Evolutionary conservation across 2,113 vertebrate species (phyloP).

Genomic region (Passer domesticus): DNA sequence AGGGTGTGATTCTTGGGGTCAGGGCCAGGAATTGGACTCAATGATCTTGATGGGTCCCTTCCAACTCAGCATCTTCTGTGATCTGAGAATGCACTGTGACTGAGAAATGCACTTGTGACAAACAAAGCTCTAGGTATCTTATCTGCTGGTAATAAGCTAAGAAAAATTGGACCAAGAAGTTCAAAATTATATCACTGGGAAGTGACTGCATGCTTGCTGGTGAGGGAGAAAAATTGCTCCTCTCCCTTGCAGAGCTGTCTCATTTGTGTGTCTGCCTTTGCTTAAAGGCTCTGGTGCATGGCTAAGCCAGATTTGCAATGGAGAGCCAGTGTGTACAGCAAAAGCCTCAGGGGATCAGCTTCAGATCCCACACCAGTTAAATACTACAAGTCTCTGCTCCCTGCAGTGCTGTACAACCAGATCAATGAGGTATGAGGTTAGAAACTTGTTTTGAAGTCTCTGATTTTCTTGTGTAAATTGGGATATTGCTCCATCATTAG

Average conservation of each 20-base stretch:
- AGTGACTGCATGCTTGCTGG: neutral
- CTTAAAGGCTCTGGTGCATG: neutral
- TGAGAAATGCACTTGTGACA: neutral
- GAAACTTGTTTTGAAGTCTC: neutral
- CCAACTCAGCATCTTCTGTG: neutral
- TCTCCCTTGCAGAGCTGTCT: neutral
- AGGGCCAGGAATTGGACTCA: neutral
- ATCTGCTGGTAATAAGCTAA: neutral
- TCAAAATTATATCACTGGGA: neutral
- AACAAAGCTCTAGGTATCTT: neutral
- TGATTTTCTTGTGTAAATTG: neutral
- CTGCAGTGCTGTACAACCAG: neutral
- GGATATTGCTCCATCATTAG: neutral
- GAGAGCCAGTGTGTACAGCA: neutral
- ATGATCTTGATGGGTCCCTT: neutral
- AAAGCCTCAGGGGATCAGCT: neutral
- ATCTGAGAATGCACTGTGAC: neutral
- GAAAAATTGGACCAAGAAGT: neutral
- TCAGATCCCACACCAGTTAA: neutral
- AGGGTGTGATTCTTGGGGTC: neutral
- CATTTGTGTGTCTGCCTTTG: neutral
- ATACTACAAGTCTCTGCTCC: neutral
- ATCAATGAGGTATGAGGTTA: neutral
- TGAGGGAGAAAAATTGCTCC: neutral
- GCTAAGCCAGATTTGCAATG: neutral